Evolutionary conservation across 2,797 vertebrate genomes (phyloP).

Genomic region (Meriones psammophilus): DNA sequence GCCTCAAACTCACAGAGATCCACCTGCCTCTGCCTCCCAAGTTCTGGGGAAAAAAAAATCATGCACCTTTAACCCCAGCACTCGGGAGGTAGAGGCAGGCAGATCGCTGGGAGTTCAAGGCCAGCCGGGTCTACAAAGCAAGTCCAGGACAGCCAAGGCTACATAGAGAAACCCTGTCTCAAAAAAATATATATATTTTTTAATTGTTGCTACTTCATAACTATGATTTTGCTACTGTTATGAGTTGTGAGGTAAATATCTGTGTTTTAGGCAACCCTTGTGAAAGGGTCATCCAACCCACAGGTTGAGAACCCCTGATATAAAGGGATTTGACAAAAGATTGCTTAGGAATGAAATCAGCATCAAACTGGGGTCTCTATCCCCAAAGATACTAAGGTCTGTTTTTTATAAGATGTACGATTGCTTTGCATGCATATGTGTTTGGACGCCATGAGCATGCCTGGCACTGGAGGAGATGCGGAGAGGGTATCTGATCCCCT

Average conservation of each 20-base stretch:
- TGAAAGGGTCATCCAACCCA: not conserved
- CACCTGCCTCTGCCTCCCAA: not conserved
- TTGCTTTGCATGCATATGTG: not conserved
- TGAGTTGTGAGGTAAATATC: no score
- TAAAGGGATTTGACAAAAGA: not conserved
- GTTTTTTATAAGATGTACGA: no score
- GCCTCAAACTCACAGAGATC: not conserved
- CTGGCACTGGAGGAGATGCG: not conserved
- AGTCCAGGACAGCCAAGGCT: not conserved
- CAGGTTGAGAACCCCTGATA: no score
- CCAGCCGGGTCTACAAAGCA: not conserved
- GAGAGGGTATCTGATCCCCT: not conserved
- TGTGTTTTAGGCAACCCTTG: not conserved
- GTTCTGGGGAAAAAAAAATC: not conserved
- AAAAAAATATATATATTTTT: no score
- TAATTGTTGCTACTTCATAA: not conserved
- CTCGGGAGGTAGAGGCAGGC: not conserved
- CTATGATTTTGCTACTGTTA: not conserved
- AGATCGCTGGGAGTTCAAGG: not conserved
- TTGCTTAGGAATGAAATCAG: not conserved
- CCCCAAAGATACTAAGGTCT: not conserved
- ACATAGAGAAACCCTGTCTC: not conserved
- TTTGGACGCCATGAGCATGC: fast-evolving
- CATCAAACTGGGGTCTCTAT: constrained; percentile 28
- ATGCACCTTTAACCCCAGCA: not conserved